Evolutionary conservation across 2,888 invertebrate genomes (phyloP), one percentile per base, ranked within the genome.

Genomic region (Cephonodes hylas): DNA sequence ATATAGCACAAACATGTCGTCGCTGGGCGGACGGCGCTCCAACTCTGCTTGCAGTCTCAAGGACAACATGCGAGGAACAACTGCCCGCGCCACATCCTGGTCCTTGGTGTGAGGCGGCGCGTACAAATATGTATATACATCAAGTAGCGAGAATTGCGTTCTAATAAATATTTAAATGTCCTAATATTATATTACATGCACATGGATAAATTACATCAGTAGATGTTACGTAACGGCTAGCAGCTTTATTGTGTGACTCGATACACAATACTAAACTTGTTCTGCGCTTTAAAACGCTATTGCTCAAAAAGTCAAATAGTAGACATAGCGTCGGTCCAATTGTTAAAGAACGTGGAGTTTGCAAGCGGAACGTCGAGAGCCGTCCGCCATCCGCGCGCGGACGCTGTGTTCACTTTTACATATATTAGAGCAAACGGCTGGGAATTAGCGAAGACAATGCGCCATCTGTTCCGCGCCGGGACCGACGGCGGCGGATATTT

Each of bases 361-460:
- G n/a, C 44, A 18, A 25, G 7, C 27, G 2, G 25, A 27, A 25
- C 1, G 15, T 15, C 13, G 48, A 48, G 25, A 15, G 2, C 48
- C 1, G 4, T 4, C 13, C 13, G 13, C 7, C 13, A 3, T n/a
- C 3, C n/a, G n/a, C 22, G 23, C 23, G 46, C n/a, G 6, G 0
- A 13, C 23, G 46, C n/a, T 4, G 0, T 23, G 3, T n/a, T 2
- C 13, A 25, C 5, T 23, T 46, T 46, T 25, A n/a, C n/a, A n/a
- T n/a, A 46, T n/a, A 27, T 13, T 10, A 48, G 48, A 27, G 25
- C 48, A 48, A 48, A 48, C 25, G 27, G n/a, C 15, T n/a, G 15
- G 15, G 27, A 48, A 48, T 48, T 48, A 27, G n/a, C 25, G 15
- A 48, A 48, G 48, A 48, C 48, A 48, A 48, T 48, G n/a, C 25